Conservation (phyloP, 2,797 vertebrate species). For the Acomys russatus region DNA sequence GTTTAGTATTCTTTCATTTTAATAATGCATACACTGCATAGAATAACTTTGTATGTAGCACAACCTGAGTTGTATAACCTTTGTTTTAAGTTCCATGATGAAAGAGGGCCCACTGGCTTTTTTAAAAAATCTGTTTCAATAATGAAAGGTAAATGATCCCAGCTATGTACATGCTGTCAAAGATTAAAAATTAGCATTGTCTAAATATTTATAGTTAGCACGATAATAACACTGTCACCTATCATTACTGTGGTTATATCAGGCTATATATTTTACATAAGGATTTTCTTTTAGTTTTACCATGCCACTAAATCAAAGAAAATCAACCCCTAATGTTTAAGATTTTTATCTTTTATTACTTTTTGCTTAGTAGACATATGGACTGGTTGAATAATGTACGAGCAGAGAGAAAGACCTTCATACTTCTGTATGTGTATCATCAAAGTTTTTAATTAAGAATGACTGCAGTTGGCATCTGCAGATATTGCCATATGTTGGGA, state of each 20-base stretch:
- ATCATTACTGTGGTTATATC: background rate
- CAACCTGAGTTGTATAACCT: background rate
- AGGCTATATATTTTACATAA: conserved; percentile 35
- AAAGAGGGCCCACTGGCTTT: background rate
- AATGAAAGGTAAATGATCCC: conserved; percentile 17
- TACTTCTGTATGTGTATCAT: conserved; percentile 19
- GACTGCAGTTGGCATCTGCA: conserved; percentile 57
- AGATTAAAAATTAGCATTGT: conserved; percentile 17
- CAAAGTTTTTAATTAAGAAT: conserved; percentile 79
- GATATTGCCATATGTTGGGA: conserved; percentile 71
- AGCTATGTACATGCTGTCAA: background rate
- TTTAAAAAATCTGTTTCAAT: conserved; percentile 24
- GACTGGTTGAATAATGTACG: conserved; percentile 72
- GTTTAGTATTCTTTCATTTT: conserved; percentile 5
- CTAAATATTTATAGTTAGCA: conserved; percentile 9
- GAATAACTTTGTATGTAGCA: background rate
- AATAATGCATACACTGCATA: background rate
- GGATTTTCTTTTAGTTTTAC: conserved; percentile 40
- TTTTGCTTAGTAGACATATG: conserved; percentile 63
- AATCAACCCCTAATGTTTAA: background rate
- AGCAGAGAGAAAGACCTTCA: conserved; percentile 61
- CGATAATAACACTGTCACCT: background rate
- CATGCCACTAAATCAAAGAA: conserved; percentile 39
- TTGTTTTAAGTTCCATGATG: background rate
- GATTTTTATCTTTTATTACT: background rate